phyloP scores from a whole-genome alignment of 2,113 vertebrate genomes.

The mouse (Mus musculus) region DNA sequence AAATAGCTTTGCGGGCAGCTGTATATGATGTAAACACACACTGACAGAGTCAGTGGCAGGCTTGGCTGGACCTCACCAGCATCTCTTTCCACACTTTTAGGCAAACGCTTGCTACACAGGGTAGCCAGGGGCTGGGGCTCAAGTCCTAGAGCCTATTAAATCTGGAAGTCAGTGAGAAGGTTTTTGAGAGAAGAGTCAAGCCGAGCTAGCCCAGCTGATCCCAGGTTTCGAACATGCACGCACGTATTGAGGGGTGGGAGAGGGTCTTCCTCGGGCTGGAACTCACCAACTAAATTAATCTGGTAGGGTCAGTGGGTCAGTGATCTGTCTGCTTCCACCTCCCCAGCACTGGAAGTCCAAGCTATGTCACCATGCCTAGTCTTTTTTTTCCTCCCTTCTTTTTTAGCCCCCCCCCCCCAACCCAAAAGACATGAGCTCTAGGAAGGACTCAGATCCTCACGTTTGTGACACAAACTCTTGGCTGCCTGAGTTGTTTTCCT shows the following conservation, averaged over 20 bases:
- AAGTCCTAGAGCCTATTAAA: accelerated
- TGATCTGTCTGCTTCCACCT: background rate
- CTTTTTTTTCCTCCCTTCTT: background rate
- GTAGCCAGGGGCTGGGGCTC: background rate
- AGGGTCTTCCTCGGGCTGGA: background rate
- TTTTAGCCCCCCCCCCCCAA: background rate
- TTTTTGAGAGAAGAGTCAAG: background rate
- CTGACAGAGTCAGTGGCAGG: background rate
- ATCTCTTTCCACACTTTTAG: background rate
- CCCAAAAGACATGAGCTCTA: background rate
- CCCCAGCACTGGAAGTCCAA: background rate
- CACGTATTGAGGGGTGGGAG: background rate
- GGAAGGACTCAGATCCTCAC: background rate
- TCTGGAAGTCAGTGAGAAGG: background rate
- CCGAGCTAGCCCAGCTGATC: background rate
- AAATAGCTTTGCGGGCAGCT: conserved; percentile 8
- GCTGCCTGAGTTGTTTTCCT: background rate
- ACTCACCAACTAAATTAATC: background rate
- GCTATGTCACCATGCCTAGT: background rate
- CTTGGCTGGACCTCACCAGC: background rate
- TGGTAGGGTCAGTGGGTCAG: background rate
- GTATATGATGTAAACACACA: conserved; percentile 31
- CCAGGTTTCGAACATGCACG: background rate
- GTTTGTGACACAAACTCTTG: background rate
- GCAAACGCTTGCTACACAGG: background rate